phyloP scores from a whole-genome alignment of 2,113 vertebrate species.

The Tauraco erythrolophus region DNA sequence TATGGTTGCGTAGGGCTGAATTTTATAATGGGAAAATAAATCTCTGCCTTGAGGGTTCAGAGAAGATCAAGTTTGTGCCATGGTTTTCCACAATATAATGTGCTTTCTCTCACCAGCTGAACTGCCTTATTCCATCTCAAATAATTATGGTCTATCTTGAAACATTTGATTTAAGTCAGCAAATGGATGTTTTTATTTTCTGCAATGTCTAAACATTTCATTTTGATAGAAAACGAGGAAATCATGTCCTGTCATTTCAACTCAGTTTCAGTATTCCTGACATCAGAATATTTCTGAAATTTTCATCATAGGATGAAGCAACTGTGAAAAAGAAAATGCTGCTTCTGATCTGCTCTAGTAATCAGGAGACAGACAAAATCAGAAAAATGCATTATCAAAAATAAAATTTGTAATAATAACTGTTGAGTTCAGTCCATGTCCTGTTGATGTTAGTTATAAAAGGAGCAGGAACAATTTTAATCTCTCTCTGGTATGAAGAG shows the following conservation, averaged over 20 bases:
- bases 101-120: neutral
- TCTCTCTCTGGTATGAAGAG: neutral
- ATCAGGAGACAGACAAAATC: neutral
- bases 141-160: neutral
- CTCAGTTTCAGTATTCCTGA: slow-evolving; percentile 4
- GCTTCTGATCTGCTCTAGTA: neutral
- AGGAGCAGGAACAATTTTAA: neutral
- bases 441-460: neutral
- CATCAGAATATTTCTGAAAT: neutral
- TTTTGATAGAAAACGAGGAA: slow-evolving; percentile 21
- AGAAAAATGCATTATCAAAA: neutral
- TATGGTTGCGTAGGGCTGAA: neutral
- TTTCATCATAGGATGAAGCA: neutral
- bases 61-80: neutral
- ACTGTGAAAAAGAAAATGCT: neutral
- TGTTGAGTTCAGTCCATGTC: neutral
- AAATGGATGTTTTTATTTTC: slow-evolving; percentile 30
- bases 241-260: slow-evolving; percentile 4
- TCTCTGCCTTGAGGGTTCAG: neutral
- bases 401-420: neutral
- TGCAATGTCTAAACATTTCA: slow-evolving; percentile 16
- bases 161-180: slow-evolving; percentile 7
- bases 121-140: neutral
- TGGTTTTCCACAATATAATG: neutral
- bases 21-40: neutral